A percentile compares a stretch with the other conserved stretches of the same genome.
Evolutionary conservation across 1,140 invertebrate species (phyloP).

Genomic region (Metopolophium dirhodum): DNA sequence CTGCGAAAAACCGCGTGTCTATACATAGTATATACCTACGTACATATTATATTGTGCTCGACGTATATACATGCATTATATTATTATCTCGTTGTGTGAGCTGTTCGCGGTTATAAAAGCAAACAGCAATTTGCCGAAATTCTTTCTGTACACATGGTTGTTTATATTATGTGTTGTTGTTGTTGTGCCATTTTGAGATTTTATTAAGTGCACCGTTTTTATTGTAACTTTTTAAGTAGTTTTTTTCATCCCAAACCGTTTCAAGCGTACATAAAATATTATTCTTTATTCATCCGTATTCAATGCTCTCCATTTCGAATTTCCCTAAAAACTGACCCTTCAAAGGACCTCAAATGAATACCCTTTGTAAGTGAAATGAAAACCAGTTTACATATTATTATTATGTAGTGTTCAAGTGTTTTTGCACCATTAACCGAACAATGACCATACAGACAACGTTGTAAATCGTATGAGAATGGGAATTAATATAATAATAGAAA

Average conservation of each 20-base stretch:
- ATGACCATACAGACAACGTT: constrained; percentile 16
- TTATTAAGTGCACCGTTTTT: not conserved
- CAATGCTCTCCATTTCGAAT: constrained; percentile 10
- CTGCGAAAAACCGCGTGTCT: not conserved
- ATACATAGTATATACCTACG: not conserved
- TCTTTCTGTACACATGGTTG: not conserved
- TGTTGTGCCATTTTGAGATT: not conserved
- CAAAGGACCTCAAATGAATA: constrained; percentile 18
- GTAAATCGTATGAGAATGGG: not conserved
- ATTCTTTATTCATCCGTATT: not conserved
- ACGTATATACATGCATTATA: not conserved
- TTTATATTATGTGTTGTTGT: not conserved
- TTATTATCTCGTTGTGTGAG: not conserved
- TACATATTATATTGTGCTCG: not conserved
- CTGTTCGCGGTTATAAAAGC: not conserved
- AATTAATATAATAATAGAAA: not conserved
- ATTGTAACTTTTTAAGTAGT: constrained; percentile 42
- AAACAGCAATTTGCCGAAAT: not conserved
- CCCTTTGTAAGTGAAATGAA: not conserved
- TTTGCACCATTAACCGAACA: constrained; percentile 53
- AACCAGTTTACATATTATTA: not conserved
- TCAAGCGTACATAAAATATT: constrained; percentile 13
- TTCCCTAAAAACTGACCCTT: constrained; percentile 39
- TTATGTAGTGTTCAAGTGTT: constrained; percentile 45
- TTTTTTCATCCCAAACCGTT: not conserved